Percentiles rank a stretch among this genome's conserved stretches.
Evolutionary conservation across 2,888 invertebrate genomes (phyloP).

Genomic region (Caenorhabditis virilis): DNA sequence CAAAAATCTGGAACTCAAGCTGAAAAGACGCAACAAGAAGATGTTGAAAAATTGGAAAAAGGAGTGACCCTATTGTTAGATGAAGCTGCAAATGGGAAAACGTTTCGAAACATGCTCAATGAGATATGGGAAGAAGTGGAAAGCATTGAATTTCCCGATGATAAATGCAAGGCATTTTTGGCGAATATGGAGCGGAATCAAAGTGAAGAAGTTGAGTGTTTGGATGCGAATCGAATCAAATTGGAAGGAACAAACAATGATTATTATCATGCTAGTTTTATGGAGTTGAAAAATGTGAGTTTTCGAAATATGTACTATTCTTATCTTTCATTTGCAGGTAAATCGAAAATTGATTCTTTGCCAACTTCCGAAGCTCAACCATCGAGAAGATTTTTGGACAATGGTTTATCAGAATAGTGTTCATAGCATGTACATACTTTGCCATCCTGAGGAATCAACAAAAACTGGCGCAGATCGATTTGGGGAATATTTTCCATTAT

Average conservation of each 20-base stretch:
- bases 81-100: background rate
- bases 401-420: slow-evolving; percentile 3
- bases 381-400: slow-evolving; percentile 5
- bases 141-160: background rate
- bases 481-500: slow-evolving; percentile 1
- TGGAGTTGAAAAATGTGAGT: background rate
- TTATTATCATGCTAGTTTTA: slow-evolving; percentile 7
- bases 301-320: no score
- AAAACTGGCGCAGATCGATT: background rate
- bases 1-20: background rate
- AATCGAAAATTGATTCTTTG: background rate
- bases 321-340: no score
- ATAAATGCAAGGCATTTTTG: background rate
- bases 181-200: background rate
- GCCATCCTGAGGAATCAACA: background rate
- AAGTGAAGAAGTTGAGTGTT: slow-evolving; percentile 1
- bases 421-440: slow-evolving; percentile 2
- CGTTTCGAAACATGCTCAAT: background rate
- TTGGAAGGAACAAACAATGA: background rate
- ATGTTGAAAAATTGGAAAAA: background rate
- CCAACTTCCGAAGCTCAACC: background rate
- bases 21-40: background rate
- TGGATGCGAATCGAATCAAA: slow-evolving; percentile 6
- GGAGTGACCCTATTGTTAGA: background rate
- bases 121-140: background rate